Evolutionary conservation across 2,113 vertebrate species (phyloP).

Genomic region (Gallinago undulata): DNA sequence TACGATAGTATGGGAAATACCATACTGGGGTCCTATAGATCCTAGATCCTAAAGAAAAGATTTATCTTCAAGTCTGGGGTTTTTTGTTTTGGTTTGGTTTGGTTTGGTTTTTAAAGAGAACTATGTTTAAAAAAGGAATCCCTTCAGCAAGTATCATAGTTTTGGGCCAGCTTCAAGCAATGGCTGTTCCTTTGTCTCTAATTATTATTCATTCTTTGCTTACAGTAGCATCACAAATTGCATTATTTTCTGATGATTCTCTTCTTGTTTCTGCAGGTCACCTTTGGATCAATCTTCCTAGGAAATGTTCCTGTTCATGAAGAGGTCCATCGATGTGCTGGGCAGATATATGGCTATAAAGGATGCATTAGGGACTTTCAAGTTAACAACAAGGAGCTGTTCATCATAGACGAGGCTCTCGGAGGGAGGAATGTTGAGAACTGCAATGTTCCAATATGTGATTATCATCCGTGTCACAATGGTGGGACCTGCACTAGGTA

Average conservation of each 20-base stretch:
- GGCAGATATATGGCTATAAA: constrained; percentile 69
- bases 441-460: constrained; percentile 78
- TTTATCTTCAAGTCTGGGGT: background rate
- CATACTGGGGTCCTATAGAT: background rate
- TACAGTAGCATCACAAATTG: background rate
- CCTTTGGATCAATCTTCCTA: constrained; percentile 82
- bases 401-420: constrained; percentile 75
- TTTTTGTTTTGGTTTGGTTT: background rate
- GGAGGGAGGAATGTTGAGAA: constrained; percentile 82
- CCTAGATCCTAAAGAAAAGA: background rate
- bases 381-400: constrained; percentile 80
- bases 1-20: background rate
- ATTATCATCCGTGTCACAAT: constrained; percentile 79
- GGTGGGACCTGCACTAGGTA: constrained; percentile 86
- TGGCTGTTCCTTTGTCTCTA: background rate
- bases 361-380: constrained; percentile 84
- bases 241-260: background rate
- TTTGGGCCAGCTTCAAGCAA: background rate
- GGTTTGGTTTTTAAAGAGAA: background rate
- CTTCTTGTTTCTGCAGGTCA: constrained; percentile 58
- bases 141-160: background rate
- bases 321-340: constrained; percentile 56
- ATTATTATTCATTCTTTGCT: background rate
- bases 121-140: background rate
- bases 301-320: constrained; percentile 76